Evolutionary conservation across 1,140 invertebrate species (phyloP).

Genomic region (Hycleus phaleratus): DNA sequence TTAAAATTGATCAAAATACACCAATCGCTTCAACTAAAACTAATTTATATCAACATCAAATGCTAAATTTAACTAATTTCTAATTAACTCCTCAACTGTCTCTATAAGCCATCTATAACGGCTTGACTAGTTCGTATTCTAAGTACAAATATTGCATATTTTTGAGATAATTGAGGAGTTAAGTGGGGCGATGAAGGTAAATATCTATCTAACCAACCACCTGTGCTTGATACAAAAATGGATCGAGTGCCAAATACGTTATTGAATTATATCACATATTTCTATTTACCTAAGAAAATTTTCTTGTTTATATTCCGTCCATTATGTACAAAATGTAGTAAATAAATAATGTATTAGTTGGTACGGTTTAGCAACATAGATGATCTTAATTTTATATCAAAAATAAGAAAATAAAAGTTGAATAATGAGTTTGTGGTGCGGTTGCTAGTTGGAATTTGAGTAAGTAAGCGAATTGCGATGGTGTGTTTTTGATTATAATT

Average conservation of each 20-base stretch:
- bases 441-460: constrained; percentile 19
- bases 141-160: too few relatives aligned
- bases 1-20: background rate
- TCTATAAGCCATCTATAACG: background rate
- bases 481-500: constrained; percentile 15
- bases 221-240: constrained; percentile 12
- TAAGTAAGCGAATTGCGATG: constrained; percentile 37
- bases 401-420: background rate
- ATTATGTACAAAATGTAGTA: constrained; percentile 25
- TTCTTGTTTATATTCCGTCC: constrained; percentile 32
- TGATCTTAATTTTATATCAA: background rate
- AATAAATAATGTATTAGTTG: constrained; percentile 32
- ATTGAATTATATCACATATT: constrained; percentile 23
- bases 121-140: too few relatives aligned
- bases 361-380: constrained; percentile 23
- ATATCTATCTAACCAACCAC: constrained; percentile 6
- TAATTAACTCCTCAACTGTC: background rate
- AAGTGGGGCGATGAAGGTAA: background rate
- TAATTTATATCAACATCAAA: constrained; percentile 10
- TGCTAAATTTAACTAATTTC: constrained; percentile 4
- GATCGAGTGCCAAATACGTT: constrained; percentile 6
- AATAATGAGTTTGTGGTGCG: constrained; percentile 11
- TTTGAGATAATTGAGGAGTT: constrained; percentile 1
- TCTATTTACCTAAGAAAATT: constrained; percentile 31
- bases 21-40: background rate